A percentile compares a stretch with the other conserved stretches of the same genome.
These are phyloP conservation scores for Camponotus floridanus DNA, from an alignment of 1,140 invertebrate genomes.

Conservation along the genomic window DNA sequence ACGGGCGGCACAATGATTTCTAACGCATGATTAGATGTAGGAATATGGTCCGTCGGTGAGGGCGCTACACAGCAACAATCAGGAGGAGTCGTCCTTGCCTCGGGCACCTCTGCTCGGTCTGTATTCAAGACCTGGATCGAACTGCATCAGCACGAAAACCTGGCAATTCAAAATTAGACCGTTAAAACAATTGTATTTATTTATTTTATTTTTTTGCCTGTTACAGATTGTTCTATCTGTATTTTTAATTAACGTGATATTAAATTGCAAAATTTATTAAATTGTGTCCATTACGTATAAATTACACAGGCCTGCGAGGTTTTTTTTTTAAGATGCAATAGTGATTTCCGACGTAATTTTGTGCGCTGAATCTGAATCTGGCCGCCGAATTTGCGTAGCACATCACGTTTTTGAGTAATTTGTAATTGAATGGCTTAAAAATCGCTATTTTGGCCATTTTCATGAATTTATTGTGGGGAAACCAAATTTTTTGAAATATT, in stretches of 20 bases:
- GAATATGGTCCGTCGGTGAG: conserved; percentile 96
- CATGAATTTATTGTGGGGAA: too few species aligned
- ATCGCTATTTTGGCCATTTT: too few species aligned
- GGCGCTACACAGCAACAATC: conserved; percentile 99
- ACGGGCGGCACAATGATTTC: conserved; percentile 79
- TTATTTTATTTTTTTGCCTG: not conserved
- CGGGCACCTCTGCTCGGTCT: conserved; percentile 93
- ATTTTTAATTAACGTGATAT: not conserved
- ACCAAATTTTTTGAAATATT: too few species aligned
- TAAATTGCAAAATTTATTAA: not conserved
- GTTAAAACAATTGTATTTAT: conserved; percentile 18
- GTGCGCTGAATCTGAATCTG: too few species aligned
- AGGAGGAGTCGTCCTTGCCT: conserved; percentile 96
- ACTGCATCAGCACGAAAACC: conserved; percentile 99
- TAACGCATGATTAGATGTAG: conserved; percentile 87
- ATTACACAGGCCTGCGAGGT: too few species aligned
- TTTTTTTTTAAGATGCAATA: too few species aligned
- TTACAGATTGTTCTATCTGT: not conserved
- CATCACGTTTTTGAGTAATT: too few species aligned
- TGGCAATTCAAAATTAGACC: conserved; percentile 79
- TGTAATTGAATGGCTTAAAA: too few species aligned
- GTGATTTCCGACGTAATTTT: too few species aligned
- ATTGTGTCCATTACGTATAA: not conserved
- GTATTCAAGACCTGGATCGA: conserved; percentile 98
- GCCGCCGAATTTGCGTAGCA: too few species aligned